phyloP scores from a whole-genome alignment of 2,888 invertebrate species.

The Tachystola acroxantha region DNA sequence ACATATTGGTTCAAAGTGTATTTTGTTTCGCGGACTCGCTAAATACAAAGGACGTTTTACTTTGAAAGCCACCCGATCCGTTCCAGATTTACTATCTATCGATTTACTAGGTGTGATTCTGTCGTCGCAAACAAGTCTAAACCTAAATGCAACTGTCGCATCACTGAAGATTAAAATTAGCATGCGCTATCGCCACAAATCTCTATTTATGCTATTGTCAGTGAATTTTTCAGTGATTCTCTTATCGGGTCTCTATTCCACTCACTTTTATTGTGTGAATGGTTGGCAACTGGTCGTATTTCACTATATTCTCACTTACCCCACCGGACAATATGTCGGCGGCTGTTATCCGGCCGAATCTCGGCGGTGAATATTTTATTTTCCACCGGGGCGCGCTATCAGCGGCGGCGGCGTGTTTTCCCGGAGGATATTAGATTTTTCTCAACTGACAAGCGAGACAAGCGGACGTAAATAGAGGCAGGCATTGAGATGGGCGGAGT shows the following conservation, averaged over 20 bases:
- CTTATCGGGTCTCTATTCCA: neutral
- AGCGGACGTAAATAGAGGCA: slow-evolving; percentile 27
- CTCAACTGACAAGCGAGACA: slow-evolving; percentile 28
- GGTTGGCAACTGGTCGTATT: slow-evolving; percentile 1
- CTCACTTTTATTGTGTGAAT: neutral
- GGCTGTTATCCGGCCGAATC: slow-evolving; percentile 32
- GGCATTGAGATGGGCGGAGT: slow-evolving; percentile 20
- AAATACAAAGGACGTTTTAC: too few relatives aligned
- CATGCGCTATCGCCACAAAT: too few relatives aligned
- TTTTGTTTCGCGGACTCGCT: too few relatives aligned
- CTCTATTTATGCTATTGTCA: too few relatives aligned
- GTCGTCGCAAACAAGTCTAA: too few relatives aligned
- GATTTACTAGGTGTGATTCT: too few relatives aligned
- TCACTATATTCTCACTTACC: slow-evolving; percentile 13
- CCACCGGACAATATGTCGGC: slow-evolving; percentile 24
- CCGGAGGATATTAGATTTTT: slow-evolving; percentile 55
- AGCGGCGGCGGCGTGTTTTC: slow-evolving; percentile 41
- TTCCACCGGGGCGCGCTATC: slow-evolving; percentile 42
- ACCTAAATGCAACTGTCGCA: too few relatives aligned
- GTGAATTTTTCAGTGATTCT: too few relatives aligned
- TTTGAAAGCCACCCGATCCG: too few relatives aligned
- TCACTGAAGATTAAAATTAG: too few relatives aligned
- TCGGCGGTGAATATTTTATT: slow-evolving; percentile 53
- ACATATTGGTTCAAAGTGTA: too few relatives aligned
- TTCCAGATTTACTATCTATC: too few relatives aligned